phyloP scores from a whole-genome alignment of 2,888 invertebrate species.

The Lasioglossum morio region DNA sequence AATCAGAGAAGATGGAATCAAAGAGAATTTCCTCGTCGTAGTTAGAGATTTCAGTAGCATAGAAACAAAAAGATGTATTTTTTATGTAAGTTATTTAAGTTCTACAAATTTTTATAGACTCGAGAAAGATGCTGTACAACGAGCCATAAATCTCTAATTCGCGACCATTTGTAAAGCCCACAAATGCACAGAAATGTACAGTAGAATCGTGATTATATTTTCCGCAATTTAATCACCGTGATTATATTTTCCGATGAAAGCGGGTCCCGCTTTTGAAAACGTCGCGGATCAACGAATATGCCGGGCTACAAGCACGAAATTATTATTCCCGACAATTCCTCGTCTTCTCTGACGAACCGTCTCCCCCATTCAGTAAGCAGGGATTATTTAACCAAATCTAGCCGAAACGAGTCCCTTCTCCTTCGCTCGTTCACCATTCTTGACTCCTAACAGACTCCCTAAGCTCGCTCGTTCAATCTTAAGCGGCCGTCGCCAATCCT shows the following conservation, averaged over 20 bases:
- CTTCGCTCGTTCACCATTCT: slow-evolving; percentile 36
- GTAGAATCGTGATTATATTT: neutral
- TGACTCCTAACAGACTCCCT: slow-evolving; percentile 67
- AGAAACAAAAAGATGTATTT: neutral
- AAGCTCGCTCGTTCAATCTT: slow-evolving; percentile 73
- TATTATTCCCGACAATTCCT: slow-evolving; percentile 64
- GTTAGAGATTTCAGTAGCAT: neutral
- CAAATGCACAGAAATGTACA: too few relatives aligned
- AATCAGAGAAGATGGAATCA: neutral
- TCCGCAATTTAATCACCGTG: neutral
- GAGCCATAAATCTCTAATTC: neutral
- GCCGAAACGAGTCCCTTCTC: slow-evolving; percentile 63
- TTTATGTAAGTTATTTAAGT: neutral
- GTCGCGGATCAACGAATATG: slow-evolving; percentile 43
- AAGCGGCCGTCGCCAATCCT: slow-evolving; percentile 50
- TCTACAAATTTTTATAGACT: neutral
- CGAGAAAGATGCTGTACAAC: neutral
- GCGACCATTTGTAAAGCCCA: neutral
- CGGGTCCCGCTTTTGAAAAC: slow-evolving; percentile 7
- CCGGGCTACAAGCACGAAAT: slow-evolving; percentile 62
- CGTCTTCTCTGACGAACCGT: slow-evolving; percentile 28
- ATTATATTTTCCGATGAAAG: neutral
- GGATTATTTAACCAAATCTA: slow-evolving; percentile 74
- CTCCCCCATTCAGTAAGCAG: slow-evolving; percentile 21
- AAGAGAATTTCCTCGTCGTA: neutral